Evolutionary conservation across 2,888 invertebrate species (phyloP), one percentile per base, ranked within the genome.

Genomic region (Kuschelorhynchus macadamiae): DNA sequence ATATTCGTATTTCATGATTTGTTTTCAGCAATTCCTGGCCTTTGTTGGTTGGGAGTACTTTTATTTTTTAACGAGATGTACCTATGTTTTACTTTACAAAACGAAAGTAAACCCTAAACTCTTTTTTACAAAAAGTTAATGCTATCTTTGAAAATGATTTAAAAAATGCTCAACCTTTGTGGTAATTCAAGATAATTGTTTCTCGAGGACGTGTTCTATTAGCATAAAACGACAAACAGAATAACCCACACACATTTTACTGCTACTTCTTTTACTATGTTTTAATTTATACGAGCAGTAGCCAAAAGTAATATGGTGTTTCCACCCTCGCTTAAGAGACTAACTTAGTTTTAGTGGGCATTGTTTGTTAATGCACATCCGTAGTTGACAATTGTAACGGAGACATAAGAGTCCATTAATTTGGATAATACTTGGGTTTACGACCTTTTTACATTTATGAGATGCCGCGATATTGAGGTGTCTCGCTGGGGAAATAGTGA

Each of bases 361-460:
- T 81, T 81, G 81, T 81, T 80, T 81, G 81, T 80, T 81, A 82
- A 81, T 81, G 77, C 74, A 79, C 80, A 79, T 81, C 80, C 81
- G 78, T 78, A 78, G 81, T 80, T 79, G 78, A 81, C 81, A 81
- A 81, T 80, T 81, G 80, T 80, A 79, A 80, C 80, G 75, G 20
- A 39, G 60, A 41, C 57, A 55, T 47, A 46, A 76, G 75, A 79
- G 78, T 77, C 77, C 79, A 80, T 80, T 80, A 80, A 80, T 80
- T 79, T 78, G 74, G 76, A 78, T 77, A 79, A 76, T 73, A 75
- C 75, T 72, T 73, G 72, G 73, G 74, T 79, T 79, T 80, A 78
- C 74, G 76, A 77, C 75, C 75, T 72, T 75, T 73, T 75, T 74
- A 74, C 74, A 74, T 74, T 77, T 76, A 73, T 78, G 68, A 63